A percentile compares a stretch with the other conserved stretches of the same genome.
These are phyloP conservation scores for Volucella inflata DNA, from an alignment of 2,888 invertebrate species.

Conservation along the genomic window DNA sequence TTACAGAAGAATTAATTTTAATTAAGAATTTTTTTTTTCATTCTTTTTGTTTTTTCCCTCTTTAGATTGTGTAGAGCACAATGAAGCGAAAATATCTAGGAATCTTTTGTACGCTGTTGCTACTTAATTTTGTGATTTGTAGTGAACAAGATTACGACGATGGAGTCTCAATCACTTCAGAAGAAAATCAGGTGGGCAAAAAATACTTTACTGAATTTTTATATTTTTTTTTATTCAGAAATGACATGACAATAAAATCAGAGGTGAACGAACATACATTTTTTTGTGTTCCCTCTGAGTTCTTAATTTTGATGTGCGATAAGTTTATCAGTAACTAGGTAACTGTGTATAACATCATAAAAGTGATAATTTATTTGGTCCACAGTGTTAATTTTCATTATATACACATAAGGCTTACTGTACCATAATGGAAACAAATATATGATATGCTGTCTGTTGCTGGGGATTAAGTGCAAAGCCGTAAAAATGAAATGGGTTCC, in stretches of 20 bases:
- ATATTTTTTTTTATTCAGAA: background rate
- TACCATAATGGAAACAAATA: background rate
- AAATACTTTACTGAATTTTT: background rate
- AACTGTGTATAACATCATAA: slow-evolving; percentile 20
- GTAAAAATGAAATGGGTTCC: background rate
- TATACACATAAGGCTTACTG: background rate
- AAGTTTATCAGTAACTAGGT: slow-evolving; percentile 27
- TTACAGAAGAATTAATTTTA: background rate
- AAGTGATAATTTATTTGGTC: slow-evolving; percentile 37
- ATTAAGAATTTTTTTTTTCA: slow-evolving; percentile 18
- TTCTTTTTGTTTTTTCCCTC: slow-evolving; percentile 9
- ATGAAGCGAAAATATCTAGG: slow-evolving; percentile 69
- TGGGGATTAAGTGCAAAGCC: background rate
- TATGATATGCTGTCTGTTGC: background rate
- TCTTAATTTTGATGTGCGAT: background rate
- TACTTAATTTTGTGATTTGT: slow-evolving; percentile 55
- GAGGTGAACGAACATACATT: too few species aligned
- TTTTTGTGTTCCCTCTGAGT: background rate
- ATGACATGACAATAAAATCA: too few species aligned
- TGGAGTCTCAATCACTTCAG: slow-evolving; percentile 60
- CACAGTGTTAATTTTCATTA: slow-evolving; percentile 3
- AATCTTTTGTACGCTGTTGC: slow-evolving; percentile 55
- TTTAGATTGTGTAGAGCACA: slow-evolving; percentile 46
- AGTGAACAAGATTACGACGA: slow-evolving; percentile 63
- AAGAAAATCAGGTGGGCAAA: slow-evolving; percentile 59